Conservation (phyloP, 2,888 invertebrate genomes). For the Choreutis nemorana region DNA sequence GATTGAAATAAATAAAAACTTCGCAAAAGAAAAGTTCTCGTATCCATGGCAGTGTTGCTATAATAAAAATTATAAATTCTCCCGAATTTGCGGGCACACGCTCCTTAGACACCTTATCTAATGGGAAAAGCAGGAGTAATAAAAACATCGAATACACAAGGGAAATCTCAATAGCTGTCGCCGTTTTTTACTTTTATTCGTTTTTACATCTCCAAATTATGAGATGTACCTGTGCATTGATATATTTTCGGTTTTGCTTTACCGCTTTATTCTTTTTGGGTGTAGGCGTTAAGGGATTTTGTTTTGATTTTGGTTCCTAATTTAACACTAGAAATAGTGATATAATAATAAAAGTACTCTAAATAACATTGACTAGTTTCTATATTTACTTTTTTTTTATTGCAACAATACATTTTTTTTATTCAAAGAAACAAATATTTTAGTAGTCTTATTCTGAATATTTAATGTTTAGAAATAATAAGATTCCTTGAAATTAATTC, state of each 20-base stretch:
- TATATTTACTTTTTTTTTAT: neutral
- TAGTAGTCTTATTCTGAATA: neutral
- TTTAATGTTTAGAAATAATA: neutral
- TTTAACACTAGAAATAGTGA: neutral
- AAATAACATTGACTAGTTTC: too few relatives aligned
- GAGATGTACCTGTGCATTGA: too few relatives aligned
- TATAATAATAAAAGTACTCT: neutral
- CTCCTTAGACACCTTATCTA: constrained; percentile 42
- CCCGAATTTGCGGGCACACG: too few relatives aligned
- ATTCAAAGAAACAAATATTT: neutral
- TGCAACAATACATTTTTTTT: neutral
- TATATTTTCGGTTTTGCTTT: too few relatives aligned
- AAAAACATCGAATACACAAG: constrained; percentile 37
- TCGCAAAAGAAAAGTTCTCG: too few relatives aligned
- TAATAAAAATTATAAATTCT: too few relatives aligned
- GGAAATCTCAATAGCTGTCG: constrained; percentile 37
- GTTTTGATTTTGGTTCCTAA: neutral
- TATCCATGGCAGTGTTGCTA: too few relatives aligned
- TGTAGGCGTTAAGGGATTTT: neutral
- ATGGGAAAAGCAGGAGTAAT: constrained; percentile 32
- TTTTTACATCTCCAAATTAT: constrained; percentile 28
- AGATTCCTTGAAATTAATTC: neutral
- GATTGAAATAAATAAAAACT: too few relatives aligned
- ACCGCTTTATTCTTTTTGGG: too few relatives aligned
- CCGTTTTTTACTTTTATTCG: constrained; percentile 34